Conservation (phyloP, 2,113 vertebrate species). For the Pteruthius melanotis region DNA sequence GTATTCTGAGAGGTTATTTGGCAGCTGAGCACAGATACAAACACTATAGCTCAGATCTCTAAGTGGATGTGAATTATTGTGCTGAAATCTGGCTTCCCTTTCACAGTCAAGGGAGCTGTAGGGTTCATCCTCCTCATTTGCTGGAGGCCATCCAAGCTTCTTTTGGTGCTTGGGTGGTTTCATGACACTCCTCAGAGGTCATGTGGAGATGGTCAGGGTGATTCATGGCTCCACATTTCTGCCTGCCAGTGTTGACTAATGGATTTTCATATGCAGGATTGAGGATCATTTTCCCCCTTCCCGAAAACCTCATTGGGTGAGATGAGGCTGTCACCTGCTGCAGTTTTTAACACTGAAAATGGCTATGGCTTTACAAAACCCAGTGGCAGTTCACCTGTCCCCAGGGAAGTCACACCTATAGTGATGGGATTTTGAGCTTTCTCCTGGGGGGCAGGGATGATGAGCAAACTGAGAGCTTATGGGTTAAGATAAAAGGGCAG, state of each 20-base stretch:
- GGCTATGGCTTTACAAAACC: background rate
- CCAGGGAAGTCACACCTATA: background rate
- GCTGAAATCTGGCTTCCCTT: background rate
- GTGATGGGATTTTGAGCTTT: background rate
- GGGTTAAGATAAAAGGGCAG: background rate
- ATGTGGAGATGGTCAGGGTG: background rate
- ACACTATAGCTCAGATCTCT: background rate
- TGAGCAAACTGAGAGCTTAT: background rate
- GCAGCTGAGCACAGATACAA: background rate
- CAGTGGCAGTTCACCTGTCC: background rate
- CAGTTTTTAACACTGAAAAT: background rate
- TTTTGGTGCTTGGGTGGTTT: background rate
- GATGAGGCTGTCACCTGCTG: background rate
- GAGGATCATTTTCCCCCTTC: background rate
- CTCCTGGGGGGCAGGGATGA: background rate
- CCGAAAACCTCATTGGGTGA: background rate
- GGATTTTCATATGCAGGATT: background rate
- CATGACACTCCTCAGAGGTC: background rate
- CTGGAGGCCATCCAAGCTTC: background rate
- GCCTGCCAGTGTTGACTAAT: background rate
- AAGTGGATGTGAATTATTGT: background rate
- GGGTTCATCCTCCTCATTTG: background rate
- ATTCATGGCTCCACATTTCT: background rate
- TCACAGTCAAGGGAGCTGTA: background rate
- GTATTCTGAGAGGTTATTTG: background rate